Conservation (phyloP, 2,113 vertebrate genomes). For the Pleuronectes platessa region DNA sequence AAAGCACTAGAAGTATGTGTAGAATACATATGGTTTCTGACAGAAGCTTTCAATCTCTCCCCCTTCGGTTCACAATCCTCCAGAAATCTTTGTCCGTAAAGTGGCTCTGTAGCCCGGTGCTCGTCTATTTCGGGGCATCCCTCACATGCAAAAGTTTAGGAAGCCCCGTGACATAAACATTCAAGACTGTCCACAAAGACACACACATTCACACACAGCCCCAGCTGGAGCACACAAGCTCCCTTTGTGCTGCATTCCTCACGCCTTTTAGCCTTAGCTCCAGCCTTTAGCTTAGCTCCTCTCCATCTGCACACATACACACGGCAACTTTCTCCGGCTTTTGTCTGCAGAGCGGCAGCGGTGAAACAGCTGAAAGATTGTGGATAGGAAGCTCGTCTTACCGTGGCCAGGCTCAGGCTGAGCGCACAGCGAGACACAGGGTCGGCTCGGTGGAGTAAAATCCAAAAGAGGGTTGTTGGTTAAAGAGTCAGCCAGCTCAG, state of each 20-base stretch:
- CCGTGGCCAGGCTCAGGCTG: conserved; percentile 70
- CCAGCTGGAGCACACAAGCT: conserved; percentile 81
- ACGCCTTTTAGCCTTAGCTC: conserved; percentile 73
- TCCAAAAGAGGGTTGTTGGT: conserved; percentile 58
- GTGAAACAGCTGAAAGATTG: conserved; percentile 56
- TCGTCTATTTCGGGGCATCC: conserved; percentile 51
- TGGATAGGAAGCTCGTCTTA: conserved; percentile 70
- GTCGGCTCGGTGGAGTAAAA: conserved; percentile 61
- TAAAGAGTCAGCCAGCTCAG: conserved; percentile 77
- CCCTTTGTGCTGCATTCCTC: conserved; percentile 82
- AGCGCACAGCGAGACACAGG: conserved; percentile 25
- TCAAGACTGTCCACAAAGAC: conserved; percentile 53
- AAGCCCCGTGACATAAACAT: conserved; percentile 71
- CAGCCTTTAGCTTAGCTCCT: conserved; percentile 74
- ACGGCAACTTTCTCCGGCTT: conserved; percentile 75
- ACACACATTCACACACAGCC: conserved; percentile 45
- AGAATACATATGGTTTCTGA: neutral
- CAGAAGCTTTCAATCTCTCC: conserved; percentile 4
- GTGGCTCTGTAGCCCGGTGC: conserved; percentile 2
- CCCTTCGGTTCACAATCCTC: conserved; percentile 3
- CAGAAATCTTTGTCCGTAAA: conserved; percentile 15
- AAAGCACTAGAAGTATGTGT: neutral
- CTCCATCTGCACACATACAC: conserved; percentile 61
- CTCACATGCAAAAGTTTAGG: conserved; percentile 71
- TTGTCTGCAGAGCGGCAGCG: conserved; percentile 65